Conservation (phyloP, 2,113 vertebrate genomes). For the Xyliphius kryptos region DNA sequence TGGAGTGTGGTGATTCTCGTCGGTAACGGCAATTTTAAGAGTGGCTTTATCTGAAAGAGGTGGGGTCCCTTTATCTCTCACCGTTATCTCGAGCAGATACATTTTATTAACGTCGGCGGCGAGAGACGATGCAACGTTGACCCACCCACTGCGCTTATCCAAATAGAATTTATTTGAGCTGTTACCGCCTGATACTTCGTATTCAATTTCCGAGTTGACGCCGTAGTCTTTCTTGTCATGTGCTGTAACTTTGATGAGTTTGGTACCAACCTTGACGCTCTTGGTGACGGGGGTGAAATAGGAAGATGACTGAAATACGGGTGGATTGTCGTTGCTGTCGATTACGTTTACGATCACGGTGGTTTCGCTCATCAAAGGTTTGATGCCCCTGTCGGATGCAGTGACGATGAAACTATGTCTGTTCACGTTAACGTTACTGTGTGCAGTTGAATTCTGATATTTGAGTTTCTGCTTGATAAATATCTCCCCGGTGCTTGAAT, state of each 20-base stretch:
- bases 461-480: slow-evolving; percentile 86
- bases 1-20: slow-evolving; percentile 91
- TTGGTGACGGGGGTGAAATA: slow-evolving; percentile 94
- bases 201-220: slow-evolving; percentile 88
- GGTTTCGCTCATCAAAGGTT: slow-evolving; percentile 84
- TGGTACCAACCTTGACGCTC: slow-evolving; percentile 82
- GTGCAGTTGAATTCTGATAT: slow-evolving; percentile 80
- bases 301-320: slow-evolving; percentile 65
- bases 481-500: slow-evolving; percentile 83
- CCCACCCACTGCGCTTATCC: slow-evolving; percentile 80
- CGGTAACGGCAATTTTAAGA: slow-evolving; percentile 80
- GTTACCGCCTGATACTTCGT: slow-evolving; percentile 72
- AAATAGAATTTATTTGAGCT: slow-evolving; percentile 75
- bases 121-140: slow-evolving; percentile 82
- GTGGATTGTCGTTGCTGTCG: slow-evolving; percentile 90
- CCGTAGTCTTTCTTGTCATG: slow-evolving; percentile 89
- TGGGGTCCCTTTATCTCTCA: slow-evolving; percentile 86
- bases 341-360: slow-evolving; percentile 88
- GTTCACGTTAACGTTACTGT: slow-evolving; percentile 79
- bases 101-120: slow-evolving; percentile 74
- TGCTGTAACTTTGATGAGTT: slow-evolving; percentile 76
- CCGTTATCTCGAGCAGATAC: slow-evolving; percentile 76
- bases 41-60: slow-evolving; percentile 71
- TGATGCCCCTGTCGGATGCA: slow-evolving; percentile 81
- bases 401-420: slow-evolving; percentile 94